These are phyloP conservation scores for Orthosia incerta DNA, from an alignment of 2,888 invertebrate species.

Conservation along the genomic window DNA sequence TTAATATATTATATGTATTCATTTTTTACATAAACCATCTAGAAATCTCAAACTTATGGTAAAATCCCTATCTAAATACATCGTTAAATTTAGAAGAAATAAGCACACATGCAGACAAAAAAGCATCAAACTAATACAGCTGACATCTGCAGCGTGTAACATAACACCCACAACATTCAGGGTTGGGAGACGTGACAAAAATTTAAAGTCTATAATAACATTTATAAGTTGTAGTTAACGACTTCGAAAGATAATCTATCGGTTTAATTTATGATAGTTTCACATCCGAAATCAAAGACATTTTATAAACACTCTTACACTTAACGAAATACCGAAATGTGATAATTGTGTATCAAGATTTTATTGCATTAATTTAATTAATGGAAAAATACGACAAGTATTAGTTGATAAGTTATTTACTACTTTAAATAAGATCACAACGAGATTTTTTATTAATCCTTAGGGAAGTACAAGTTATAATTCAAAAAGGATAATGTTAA, in stretches of 20 bases:
- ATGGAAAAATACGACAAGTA: conserved; percentile 9
- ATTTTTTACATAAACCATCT: not conserved
- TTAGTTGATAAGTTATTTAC: not conserved
- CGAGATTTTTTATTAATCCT: not conserved
- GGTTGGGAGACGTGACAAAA: not conserved
- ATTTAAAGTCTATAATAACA: not conserved
- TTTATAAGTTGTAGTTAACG: not conserved
- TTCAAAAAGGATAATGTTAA: not conserved
- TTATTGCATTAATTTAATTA: conserved; percentile 11
- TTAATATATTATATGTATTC: not conserved
- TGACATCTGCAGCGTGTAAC: too few relatives aligned
- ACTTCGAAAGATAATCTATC: not conserved
- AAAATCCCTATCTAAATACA: not conserved
- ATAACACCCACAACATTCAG: not conserved
- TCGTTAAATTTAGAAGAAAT: not conserved
- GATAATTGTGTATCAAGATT: not conserved
- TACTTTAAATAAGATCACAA: conserved; percentile 15
- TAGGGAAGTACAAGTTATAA: not conserved
- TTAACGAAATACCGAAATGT: not conserved
- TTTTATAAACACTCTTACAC: not conserved
- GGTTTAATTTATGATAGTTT: not conserved
- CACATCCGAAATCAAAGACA: not conserved
- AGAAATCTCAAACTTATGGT: not conserved
- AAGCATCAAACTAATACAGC: too few relatives aligned
- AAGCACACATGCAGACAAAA: not conserved